Evolutionary conservation across 2,888 invertebrate species (phyloP).

Genomic region (Volucella inanis): DNA sequence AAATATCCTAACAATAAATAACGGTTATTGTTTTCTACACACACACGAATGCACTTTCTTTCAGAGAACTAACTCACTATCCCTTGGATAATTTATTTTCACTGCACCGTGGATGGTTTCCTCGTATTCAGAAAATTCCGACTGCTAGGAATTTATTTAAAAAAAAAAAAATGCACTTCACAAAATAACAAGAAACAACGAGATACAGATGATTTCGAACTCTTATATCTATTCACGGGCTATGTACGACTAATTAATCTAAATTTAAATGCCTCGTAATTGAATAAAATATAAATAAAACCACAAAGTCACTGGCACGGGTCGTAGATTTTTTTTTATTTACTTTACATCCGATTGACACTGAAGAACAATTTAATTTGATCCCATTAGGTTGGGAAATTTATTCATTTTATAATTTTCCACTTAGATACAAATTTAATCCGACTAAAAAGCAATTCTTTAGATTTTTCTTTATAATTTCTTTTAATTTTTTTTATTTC

Average conservation of each 20-base stretch:
- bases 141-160: constrained; percentile 16
- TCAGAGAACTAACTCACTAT: constrained; percentile 16
- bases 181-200: neutral
- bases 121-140: neutral
- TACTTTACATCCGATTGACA: constrained; percentile 3
- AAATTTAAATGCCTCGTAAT: constrained; percentile 33
- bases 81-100: neutral
- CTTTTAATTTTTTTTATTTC: no score
- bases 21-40: constrained; percentile 26
- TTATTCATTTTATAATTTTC: no score
- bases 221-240: neutral
- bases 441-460: no score
- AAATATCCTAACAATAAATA: constrained; percentile 43
- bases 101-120: neutral
- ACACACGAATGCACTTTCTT: constrained; percentile 4
- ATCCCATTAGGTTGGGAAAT: neutral
- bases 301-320: constrained; percentile 52
- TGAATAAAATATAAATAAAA: constrained; percentile 15
- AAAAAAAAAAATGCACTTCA: constrained; percentile 9
- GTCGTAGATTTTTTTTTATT: constrained; percentile 41
- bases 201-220: constrained; percentile 17
- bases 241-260: constrained; percentile 1
- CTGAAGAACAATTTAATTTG: constrained; percentile 5
- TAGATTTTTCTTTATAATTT: no score
- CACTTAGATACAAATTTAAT: no score